Conservation (phyloP, 53 echinoderm and acorn worm genomes). For the Echinarachnius parma region DNA sequence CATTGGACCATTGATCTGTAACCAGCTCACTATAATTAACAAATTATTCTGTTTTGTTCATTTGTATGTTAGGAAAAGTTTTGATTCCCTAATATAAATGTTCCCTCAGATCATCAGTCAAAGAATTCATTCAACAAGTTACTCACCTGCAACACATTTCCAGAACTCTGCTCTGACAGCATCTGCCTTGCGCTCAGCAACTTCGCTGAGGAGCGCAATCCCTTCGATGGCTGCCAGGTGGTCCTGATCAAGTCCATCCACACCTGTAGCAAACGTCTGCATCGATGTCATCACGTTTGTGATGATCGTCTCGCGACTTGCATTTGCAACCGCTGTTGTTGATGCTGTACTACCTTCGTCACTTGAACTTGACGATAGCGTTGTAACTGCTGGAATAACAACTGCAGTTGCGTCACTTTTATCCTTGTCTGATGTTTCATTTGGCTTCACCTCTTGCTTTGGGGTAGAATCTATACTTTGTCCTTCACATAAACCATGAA, state of each 20-base stretch:
- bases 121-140: neutral
- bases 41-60: no score
- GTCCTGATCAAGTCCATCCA: constrained; percentile 78
- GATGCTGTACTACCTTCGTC: neutral
- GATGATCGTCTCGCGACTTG: constrained; percentile 76
- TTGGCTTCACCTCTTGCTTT: no score
- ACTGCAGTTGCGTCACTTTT: neutral
- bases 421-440: no score
- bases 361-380: neutral
- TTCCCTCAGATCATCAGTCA: neutral
- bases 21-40: no score
- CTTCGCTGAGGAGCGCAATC: constrained; percentile 91
- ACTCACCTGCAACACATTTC: constrained; percentile 40
- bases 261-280: constrained; percentile 74
- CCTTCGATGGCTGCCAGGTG: constrained; percentile 95
- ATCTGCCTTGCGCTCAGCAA: constrained; percentile 78
- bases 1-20: no score
- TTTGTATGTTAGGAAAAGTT: no score
- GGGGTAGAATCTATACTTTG: no score
- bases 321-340: neutral
- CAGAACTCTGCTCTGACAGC: constrained; percentile 46
- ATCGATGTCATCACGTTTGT: constrained; percentile 80
- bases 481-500: no score
- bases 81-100: no score
- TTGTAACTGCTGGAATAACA: neutral